Percentiles rank a stretch among this genome's conserved stretches.
These are phyloP conservation scores for Clunio marinus DNA, from an alignment of 2,888 invertebrate species.

Conservation along the genomic window DNA sequence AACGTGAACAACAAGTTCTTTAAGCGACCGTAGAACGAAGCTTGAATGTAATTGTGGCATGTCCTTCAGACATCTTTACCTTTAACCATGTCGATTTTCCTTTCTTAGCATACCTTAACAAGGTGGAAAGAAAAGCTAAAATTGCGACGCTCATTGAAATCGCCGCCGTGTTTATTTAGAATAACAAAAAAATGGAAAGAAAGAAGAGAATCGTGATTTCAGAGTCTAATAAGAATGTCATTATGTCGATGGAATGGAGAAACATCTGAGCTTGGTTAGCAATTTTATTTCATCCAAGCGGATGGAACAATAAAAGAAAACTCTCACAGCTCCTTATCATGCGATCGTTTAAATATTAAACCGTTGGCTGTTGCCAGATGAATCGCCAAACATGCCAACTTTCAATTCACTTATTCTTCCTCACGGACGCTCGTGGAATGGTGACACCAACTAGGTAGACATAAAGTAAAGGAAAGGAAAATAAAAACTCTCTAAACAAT, in stretches of 20 bases:
- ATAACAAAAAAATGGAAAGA: not conserved
- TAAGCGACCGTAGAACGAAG: not conserved
- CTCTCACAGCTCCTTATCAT: slow-evolving; percentile 2
- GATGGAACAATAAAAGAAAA: not conserved
- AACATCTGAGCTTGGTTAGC: slow-evolving; percentile 13
- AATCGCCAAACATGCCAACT: not conserved
- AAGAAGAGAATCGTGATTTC: slow-evolving; percentile 18
- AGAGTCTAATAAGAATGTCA: slow-evolving; percentile 3
- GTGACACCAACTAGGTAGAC: not conserved
- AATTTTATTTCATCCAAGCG: not conserved
- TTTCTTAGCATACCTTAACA: too few relatives aligned
- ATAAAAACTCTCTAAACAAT: slow-evolving; percentile 22
- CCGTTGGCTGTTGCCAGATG: too few relatives aligned
- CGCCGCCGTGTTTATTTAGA: not conserved
- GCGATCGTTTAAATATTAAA: not conserved
- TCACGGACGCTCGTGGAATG: not conserved
- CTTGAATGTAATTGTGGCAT: too few relatives aligned
- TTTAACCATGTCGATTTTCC: too few relatives aligned
- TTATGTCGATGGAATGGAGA: not conserved
- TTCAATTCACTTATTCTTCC: slow-evolving; percentile 5
- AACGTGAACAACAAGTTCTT: not conserved
- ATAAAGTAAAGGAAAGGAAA: too few relatives aligned
- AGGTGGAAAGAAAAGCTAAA: not conserved
- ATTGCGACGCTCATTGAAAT: not conserved
- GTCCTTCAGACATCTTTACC: not conserved